Conservation (phyloP, 2,113 vertebrate species). For the Entelurus aequoreus region DNA sequence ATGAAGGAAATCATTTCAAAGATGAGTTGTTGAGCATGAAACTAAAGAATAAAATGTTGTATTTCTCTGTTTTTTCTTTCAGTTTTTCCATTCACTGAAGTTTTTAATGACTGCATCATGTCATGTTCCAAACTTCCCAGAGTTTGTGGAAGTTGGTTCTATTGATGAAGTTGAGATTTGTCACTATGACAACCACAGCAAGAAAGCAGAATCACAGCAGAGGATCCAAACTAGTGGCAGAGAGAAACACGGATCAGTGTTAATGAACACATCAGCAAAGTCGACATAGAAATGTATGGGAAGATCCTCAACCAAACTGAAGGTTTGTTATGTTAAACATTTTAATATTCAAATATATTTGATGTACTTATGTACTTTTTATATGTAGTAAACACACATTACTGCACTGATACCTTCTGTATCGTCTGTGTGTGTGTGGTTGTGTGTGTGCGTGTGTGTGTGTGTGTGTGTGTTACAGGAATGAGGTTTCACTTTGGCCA, state of each 20-base stretch:
- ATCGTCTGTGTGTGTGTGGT: too few relatives aligned
- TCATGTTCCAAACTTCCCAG: background rate
- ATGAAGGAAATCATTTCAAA: background rate
- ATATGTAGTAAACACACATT: background rate
- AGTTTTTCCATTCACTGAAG: background rate
- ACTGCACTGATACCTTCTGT: background rate
- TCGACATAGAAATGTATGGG: background rate
- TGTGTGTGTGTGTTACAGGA: too few relatives aligned
- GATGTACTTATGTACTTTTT: background rate
- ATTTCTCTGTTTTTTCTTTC: background rate
- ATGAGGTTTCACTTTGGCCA: too few relatives aligned
- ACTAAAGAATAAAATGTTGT: background rate
- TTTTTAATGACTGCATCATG: background rate
- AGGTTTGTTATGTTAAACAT: conserved; percentile 38
- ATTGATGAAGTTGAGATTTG: conserved; percentile 13
- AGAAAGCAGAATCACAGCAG: background rate
- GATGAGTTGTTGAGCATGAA: background rate
- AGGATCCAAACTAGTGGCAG: too few relatives aligned
- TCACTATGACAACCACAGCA: background rate
- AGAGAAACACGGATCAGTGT: fast-evolving
- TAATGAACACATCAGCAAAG: fast-evolving
- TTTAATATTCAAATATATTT: conserved; percentile 1
- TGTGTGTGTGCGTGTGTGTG: too few relatives aligned
- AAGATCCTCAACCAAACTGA: conserved; percentile 41
- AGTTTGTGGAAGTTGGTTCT: background rate